Evolutionary conservation across 2,113 vertebrate genomes (phyloP), one percentile per base, ranked within the genome.

Genomic region (Rhea pennata): DNA sequence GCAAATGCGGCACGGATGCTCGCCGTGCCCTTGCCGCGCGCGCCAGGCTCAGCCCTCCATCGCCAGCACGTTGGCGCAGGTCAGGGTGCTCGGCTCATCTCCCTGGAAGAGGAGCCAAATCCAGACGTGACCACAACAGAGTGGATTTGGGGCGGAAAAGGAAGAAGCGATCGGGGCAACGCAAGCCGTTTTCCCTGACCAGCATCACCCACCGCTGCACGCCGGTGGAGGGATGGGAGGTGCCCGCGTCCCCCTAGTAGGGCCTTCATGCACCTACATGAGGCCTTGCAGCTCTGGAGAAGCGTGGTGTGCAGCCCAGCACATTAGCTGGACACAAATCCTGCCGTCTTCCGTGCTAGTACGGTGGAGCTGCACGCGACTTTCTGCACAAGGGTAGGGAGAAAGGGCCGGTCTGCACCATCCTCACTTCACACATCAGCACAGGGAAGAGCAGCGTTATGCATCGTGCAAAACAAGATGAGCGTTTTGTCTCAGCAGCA

Each of bases 291-390:
- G 23, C 27, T 15, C 48, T 33, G 16, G 27, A 48, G 5, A 74
- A 16, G 17, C 23, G 20, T 16, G 22, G 4, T 1, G 7, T 59
- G 15, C 17, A 21, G 17, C 39, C 46, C 62, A 0, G 0, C 31
- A 16, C 5, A 12, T n/a, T 64, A 80, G 27, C 36, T n/a, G 21
- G 20, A 21, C 58, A 23, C 17, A 89, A 77, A 44, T 27, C 10
- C 24, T 39, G 15, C 72, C 0, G 0, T 29, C 1, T 0, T 40
- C 64, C 71, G 50, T 65, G 24, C 54, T 50, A 53, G n/a, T 8
- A 44, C 39, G 20, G 23, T 5, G 27, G 11, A 91, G 62, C 9
- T 19, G 69, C 31, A 75, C 22, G 62, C 50, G 62, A 5, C 29
- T 72, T 73, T 44, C 62, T 79, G 27, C 58, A 75, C 15, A 36